Percentiles rank a stretch among this genome's conserved stretches.
These are phyloP conservation scores for Macrosoma leucophasiata DNA, from an alignment of 2,888 invertebrate species.

Conservation along the genomic window DNA sequence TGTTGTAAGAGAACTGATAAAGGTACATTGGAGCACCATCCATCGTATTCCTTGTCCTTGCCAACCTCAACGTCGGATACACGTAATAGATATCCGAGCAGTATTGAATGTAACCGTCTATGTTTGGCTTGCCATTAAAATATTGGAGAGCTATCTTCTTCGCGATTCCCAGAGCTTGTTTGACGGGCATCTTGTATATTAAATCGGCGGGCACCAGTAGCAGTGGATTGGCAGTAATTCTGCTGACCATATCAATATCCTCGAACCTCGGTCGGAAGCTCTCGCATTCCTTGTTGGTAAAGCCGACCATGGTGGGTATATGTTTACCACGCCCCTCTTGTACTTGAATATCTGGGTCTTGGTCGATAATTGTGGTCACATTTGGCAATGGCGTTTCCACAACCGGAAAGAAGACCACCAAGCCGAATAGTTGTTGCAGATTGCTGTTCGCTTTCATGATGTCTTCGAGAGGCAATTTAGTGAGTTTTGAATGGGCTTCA, in stretches of 20 bases:
- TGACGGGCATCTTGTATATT: constrained; percentile 32
- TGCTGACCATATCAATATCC: constrained; percentile 37
- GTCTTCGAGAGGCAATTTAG: constrained; percentile 40
- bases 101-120: constrained; percentile 40
- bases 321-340: constrained; percentile 42
- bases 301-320: constrained; percentile 53
- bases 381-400: constrained; percentile 47
- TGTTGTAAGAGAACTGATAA: constrained; percentile 72
- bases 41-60: constrained; percentile 30
- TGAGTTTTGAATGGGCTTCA: constrained; percentile 41
- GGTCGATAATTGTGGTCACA: constrained; percentile 46
- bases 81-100: constrained; percentile 48
- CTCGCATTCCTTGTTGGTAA: constrained; percentile 52
- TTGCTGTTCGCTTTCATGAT: constrained; percentile 42
- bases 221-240: constrained; percentile 34
- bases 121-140: constrained; percentile 34
- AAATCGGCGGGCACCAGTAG: constrained; percentile 36
- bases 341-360: constrained; percentile 48
- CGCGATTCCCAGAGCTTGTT: constrained; percentile 27
- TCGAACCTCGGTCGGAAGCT: constrained; percentile 44
- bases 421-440: constrained; percentile 41
- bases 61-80: constrained; percentile 49
- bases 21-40: constrained; percentile 61
- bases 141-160: constrained; percentile 37
- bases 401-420: constrained; percentile 49